Conservation (phyloP, 2,888 invertebrate genomes). For the Leptogaster cylindrica region DNA sequence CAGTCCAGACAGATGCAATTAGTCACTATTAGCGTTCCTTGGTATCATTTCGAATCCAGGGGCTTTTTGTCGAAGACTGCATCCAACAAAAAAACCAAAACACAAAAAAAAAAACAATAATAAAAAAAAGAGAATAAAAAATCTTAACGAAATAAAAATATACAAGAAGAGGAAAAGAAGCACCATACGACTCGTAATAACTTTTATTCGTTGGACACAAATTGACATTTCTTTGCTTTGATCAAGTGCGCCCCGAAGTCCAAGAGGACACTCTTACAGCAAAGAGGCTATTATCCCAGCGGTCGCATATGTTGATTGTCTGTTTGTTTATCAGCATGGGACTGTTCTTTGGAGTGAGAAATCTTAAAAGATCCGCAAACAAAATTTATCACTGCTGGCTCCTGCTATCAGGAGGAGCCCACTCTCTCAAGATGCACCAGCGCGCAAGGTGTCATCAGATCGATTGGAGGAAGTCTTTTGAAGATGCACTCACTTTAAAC, state of each 20-base stretch:
- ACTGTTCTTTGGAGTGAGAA: background rate
- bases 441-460: background rate
- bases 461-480: background rate
- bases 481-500: background rate
- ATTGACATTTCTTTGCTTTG: conserved; percentile 45
- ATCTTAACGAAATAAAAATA: too few species aligned
- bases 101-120: too few species aligned
- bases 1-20: conserved; percentile 45
- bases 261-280: background rate
- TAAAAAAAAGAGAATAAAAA: too few species aligned
- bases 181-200: conserved; percentile 43
- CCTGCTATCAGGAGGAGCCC: background rate
- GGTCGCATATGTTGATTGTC: background rate
- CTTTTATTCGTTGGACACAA: conserved; percentile 45
- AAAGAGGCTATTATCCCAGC: conserved; percentile 4
- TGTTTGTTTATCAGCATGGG: conserved; percentile 4
- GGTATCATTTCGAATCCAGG: conserved; percentile 36
- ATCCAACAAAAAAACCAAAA: too few species aligned
- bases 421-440: background rate
- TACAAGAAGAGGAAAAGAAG: conserved; percentile 4
- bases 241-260: conserved; percentile 20
- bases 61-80: background rate
- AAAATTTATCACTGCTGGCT: background rate
- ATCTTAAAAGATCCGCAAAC: conserved; percentile 10
- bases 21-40: conserved; percentile 46